These are phyloP conservation scores for Oncorhynchus clarkii DNA, from an alignment of 2,113 vertebrate genomes.

Conservation along the genomic window DNA sequence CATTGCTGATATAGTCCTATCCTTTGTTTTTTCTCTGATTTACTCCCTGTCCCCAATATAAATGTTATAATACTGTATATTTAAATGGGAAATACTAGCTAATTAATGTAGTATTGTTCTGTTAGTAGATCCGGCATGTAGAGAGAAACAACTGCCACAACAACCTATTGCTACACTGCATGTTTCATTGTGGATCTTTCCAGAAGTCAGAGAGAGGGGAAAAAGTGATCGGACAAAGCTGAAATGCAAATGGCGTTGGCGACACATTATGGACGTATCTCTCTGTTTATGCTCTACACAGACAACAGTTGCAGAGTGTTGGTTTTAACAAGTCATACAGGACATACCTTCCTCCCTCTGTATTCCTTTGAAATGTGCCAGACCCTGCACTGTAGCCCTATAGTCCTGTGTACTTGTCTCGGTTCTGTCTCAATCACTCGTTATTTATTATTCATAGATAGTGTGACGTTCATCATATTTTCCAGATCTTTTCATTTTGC, in stretches of 20 bases:
- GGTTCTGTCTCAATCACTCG: slow-evolving; percentile 15
- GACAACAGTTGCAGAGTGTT: slow-evolving; percentile 49
- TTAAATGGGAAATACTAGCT: too few species aligned
- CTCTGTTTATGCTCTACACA: slow-evolving; percentile 57
- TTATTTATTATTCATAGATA: not conserved
- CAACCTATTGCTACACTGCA: not conserved
- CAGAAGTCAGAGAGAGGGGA: slow-evolving; percentile 24
- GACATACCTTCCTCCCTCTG: slow-evolving; percentile 37
- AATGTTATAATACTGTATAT: too few species aligned
- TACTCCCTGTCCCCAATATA: too few species aligned
- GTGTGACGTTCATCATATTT: not conserved
- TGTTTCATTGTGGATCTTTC: slow-evolving; percentile 15
- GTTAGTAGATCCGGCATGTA: not conserved
- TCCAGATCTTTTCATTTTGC: not conserved
- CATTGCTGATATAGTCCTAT: too few species aligned
- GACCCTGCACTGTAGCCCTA: slow-evolving; percentile 41
- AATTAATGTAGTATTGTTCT: not conserved
- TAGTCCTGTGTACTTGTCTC: slow-evolving; percentile 8
- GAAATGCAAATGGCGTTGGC: slow-evolving; percentile 38
- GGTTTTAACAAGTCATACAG: slow-evolving; percentile 43
- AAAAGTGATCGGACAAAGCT: slow-evolving; percentile 42
- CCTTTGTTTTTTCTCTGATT: too few species aligned
- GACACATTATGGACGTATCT: slow-evolving; percentile 47
- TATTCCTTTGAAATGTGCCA: slow-evolving; percentile 31
- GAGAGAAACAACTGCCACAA: not conserved